Evolutionary conservation across 2,113 vertebrate genomes (phyloP).

Genomic region (Panthera uncia): DNA sequence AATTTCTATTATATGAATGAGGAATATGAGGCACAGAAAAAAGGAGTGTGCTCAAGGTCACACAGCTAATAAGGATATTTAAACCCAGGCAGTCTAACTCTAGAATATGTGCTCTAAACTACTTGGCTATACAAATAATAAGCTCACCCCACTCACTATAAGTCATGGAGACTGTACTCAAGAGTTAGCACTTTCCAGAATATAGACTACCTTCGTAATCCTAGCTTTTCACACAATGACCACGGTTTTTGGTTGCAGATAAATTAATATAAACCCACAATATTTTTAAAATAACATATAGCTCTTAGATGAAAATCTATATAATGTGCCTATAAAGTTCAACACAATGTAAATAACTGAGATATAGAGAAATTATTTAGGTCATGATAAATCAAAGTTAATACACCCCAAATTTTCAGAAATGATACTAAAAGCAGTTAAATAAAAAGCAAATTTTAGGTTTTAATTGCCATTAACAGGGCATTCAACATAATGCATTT

Average conservation of each 20-base stretch:
- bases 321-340: conserved; percentile 27
- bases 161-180: background rate
- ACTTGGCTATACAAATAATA: background rate
- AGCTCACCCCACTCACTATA: background rate
- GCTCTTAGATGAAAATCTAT: conserved; percentile 18
- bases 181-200: background rate
- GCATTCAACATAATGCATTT: conserved; percentile 36
- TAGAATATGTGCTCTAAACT: background rate
- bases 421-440: background rate
- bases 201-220: background rate
- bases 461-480: conserved; percentile 40
- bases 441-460: background rate
- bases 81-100: background rate
- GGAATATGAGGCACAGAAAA: background rate
- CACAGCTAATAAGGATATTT: background rate
- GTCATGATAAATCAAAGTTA: background rate
- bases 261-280: conserved; percentile 2
- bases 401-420: conserved; percentile 8
- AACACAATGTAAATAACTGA: conserved; percentile 31
- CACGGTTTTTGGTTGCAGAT: background rate
- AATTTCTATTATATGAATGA: conserved; percentile 4
- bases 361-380: conserved; percentile 7
- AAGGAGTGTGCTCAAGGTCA: background rate
- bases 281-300: conserved; percentile 40
- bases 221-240: background rate